Percentiles rank a stretch among this genome's conserved stretches.
phyloP scores from a whole-genome alignment of 2,888 invertebrate genomes.

The Elysia crispata region DNA sequence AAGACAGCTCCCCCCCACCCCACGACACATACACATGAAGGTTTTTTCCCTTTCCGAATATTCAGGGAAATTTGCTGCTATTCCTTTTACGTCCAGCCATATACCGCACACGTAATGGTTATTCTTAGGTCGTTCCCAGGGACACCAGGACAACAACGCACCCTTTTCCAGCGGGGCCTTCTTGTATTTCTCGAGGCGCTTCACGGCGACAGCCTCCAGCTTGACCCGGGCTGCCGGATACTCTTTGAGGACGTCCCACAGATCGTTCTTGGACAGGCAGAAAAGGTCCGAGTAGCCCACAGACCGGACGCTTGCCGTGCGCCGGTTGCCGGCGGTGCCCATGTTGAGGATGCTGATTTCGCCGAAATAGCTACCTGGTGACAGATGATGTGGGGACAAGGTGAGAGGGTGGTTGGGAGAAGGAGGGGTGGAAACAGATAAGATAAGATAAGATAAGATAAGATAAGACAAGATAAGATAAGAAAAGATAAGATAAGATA shows the following conservation, averaged over 20 bases:
- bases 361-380: constrained; percentile 95
- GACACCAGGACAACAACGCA: no score
- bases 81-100: no score
- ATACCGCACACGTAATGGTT: no score
- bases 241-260: constrained; percentile 97
- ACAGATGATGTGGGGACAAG: no score
- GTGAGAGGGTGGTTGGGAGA: neutral
- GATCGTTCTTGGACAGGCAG: constrained; percentile 98
- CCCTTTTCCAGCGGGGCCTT: constrained; percentile 79
- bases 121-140: no score
- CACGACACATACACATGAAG: no score
- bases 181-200: constrained; percentile 97
- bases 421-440: neutral
- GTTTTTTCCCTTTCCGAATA: no score
- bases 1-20: no score
- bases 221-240: constrained; percentile 82
- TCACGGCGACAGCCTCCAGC: constrained; percentile 97
- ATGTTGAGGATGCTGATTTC: constrained; percentile 96
- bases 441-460: no score
- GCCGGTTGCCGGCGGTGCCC: constrained; percentile 98
- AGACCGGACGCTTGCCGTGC: constrained; percentile 97
- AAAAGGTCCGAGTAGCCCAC: constrained; percentile 99
- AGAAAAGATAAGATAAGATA: no score
- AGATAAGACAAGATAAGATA: no score
- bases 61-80: no score